phyloP scores from a whole-genome alignment of 2,888 invertebrate genomes.

The Drosophila acutilabella region DNA sequence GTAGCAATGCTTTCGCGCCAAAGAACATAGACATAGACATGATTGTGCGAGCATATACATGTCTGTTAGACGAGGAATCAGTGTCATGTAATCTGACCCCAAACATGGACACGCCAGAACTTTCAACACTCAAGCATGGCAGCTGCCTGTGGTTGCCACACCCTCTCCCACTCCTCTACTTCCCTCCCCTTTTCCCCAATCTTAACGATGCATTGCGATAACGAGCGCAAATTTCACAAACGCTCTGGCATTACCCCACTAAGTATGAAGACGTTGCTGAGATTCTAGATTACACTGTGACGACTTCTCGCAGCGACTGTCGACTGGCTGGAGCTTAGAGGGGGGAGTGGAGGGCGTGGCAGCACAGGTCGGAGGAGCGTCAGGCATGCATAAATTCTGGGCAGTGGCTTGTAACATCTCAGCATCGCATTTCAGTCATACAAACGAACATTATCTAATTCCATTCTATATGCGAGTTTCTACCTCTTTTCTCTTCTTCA shows the following conservation, averaged over 20 bases:
- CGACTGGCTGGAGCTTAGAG: constrained; percentile 2
- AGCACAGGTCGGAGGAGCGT: constrained; percentile 1
- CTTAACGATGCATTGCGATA: constrained; percentile 71
- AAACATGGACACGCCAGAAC: constrained; percentile 80
- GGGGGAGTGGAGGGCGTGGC: not conserved
- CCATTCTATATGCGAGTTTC: constrained; percentile 47
- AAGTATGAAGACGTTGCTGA: constrained; percentile 77
- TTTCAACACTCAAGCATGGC: constrained; percentile 72
- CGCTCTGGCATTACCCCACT: constrained; percentile 70
- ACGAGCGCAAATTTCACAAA: constrained; percentile 78
- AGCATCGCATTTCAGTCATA: constrained; percentile 76
- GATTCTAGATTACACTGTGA: constrained; percentile 78
- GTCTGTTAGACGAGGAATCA: constrained; percentile 76
- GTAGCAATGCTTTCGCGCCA: constrained; percentile 62
- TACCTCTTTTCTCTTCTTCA: not conserved
- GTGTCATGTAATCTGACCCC: constrained; percentile 79
- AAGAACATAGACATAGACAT: constrained; percentile 46
- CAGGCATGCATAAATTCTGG: constrained; percentile 76
- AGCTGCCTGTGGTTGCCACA: constrained; percentile 15
- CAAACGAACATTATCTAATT: constrained; percentile 73
- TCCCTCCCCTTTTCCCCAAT: not conserved
- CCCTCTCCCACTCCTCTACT: constrained; percentile 1
- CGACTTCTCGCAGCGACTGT: constrained; percentile 54
- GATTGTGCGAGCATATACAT: constrained; percentile 45
- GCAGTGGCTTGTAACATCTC: constrained; percentile 73